A percentile compares a stretch with the other conserved stretches of the same genome.
These are phyloP conservation scores for Nansenia antarctica DNA, from an alignment of 2,113 vertebrate species.

Conservation along the genomic window DNA sequence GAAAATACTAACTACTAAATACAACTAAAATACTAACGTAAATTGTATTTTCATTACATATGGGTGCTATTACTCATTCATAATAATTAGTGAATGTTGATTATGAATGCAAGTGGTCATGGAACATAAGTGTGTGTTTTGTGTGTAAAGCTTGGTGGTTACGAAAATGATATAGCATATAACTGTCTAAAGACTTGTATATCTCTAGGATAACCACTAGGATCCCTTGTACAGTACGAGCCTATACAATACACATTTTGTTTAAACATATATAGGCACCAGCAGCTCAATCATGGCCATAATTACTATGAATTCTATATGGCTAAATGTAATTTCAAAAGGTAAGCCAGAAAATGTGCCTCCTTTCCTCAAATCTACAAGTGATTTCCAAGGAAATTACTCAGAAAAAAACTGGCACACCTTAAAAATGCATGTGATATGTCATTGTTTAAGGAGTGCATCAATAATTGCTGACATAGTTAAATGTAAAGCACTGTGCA, in stretches of 20 bases:
- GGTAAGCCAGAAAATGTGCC: not conserved
- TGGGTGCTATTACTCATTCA: not conserved
- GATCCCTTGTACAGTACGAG: not conserved
- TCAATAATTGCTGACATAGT: constrained; percentile 79
- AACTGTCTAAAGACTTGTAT: too few species aligned
- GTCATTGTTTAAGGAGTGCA: constrained; percentile 74
- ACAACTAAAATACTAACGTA: not conserved
- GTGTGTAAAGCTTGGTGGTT: not conserved
- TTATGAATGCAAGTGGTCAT: not conserved
- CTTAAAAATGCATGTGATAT: constrained; percentile 63
- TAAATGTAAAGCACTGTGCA: constrained; percentile 71
- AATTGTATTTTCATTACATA: too few species aligned
- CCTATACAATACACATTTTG: not conserved
- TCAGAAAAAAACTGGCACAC: constrained; percentile 36
- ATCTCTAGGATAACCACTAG: too few species aligned
- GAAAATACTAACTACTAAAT: too few species aligned
- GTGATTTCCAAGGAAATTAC: constrained; percentile 26
- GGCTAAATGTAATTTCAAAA: not conserved
- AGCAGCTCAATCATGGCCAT: not conserved
- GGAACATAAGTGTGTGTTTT: not conserved
- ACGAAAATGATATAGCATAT: not conserved
- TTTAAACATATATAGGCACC: not conserved
- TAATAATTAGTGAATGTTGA: not conserved
- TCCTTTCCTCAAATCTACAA: not conserved
- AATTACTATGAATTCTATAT: not conserved